Evolutionary conservation across 2,113 vertebrate species (phyloP), one percentile per base, ranked within the genome.

Genomic region (Nansenia antarctica): DNA sequence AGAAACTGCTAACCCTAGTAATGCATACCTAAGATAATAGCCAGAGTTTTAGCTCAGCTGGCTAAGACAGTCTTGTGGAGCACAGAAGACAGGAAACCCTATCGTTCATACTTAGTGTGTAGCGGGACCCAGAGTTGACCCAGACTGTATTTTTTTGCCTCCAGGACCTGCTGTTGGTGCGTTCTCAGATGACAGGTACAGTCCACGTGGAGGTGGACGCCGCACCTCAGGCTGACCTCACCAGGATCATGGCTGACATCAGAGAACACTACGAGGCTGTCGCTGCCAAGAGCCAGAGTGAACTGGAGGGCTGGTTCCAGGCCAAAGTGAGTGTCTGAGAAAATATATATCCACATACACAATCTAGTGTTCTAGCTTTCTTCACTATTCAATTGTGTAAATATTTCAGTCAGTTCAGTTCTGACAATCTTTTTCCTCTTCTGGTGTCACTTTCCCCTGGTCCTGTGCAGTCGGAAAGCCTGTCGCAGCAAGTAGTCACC

Each of bases 241-340:
- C 22, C 15, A 65, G 31, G 26, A 20, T 83, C 9, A 14, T 92
- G 63, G 75, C 65, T 0, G 87, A 90, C 0, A 69, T 90, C 87
- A 89, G 95, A 1, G 65, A 82, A 12, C 86, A 94, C 29, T 96
- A 95, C 0, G 94, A 96, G 69, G 8, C 9, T 2, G 26, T 92
- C 24, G 85, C 86, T 42, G 79, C 88, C 15, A 94, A 94, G 86
- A 85, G 82, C 81, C 77, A 78, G 2, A 82, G 78, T 73, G 93
- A 95, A 0, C 86, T 87, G 73, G 94, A 93, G 64, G 30, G 74
- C 1, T 91, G 55, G 27, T 95, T 86, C 83, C 62, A 73, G 47
- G 0, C 42, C 20, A 87, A 90, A 88, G 90, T 89, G 29, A 6
- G 42, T 27, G 8, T 8, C 6, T 15, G 12, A 66, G 6, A n/a